A percentile compares a stretch with the other conserved stretches of the same genome.
These are phyloP conservation scores for Danaus chrysippus DNA, from an alignment of 2,888 invertebrate species.

Conservation along the genomic window DNA sequence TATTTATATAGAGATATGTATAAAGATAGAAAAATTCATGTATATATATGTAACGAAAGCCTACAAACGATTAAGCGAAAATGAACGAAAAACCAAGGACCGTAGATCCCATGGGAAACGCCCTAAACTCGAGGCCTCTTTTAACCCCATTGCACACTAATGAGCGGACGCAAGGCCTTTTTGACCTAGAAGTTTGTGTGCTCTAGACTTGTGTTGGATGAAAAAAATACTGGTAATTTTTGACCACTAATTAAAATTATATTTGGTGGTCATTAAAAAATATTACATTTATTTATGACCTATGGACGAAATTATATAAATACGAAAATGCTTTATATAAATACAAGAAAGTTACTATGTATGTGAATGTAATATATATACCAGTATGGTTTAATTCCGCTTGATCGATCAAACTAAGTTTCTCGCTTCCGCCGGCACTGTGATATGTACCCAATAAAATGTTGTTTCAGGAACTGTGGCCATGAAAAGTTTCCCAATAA, in stretches of 20 bases:
- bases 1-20: no score
- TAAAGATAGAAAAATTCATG: no score
- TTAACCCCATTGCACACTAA: constrained; percentile 35
- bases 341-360: no score
- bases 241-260: not conserved
- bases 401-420: not conserved
- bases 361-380: no score
- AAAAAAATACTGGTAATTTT: constrained; percentile 4
- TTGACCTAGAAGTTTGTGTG: constrained; percentile 16
- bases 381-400: not conserved
- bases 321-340: no score
- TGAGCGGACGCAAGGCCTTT: constrained; percentile 18
- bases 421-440: constrained; percentile 9
- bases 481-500: constrained; percentile 50
- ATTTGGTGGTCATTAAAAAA: no score
- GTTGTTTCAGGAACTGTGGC: constrained; percentile 31
- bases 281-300: no score
- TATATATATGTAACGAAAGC: constrained; percentile 17
- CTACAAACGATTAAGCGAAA: constrained; percentile 52
- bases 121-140: constrained; percentile 43
- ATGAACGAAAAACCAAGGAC: constrained; percentile 40
- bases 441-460: constrained; percentile 27
- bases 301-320: no score
- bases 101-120: constrained; percentile 42
- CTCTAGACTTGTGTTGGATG: constrained; percentile 6